These are phyloP conservation scores for Heliornis fulica DNA, from an alignment of 2,113 vertebrate species.

Conservation along the genomic window DNA sequence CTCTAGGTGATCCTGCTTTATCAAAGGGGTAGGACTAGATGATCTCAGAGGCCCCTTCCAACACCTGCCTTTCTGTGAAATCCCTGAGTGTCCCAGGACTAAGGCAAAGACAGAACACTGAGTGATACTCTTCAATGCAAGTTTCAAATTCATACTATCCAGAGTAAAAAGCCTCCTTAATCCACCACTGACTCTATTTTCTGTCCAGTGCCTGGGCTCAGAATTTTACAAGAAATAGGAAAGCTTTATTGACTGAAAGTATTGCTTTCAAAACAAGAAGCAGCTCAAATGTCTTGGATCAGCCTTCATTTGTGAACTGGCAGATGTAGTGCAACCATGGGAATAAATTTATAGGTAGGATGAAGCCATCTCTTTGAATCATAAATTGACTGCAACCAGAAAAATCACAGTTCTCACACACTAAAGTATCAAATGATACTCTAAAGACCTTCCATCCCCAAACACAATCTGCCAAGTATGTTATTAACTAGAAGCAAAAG, in stretches of 20 bases:
- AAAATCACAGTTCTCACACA: not conserved
- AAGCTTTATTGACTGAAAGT: not conserved
- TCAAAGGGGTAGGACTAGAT: no score
- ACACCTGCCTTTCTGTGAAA: no score
- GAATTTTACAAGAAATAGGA: not conserved
- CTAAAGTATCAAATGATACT: not conserved
- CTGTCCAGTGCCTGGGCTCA: not conserved
- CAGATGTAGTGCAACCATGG: not conserved
- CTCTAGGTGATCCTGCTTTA: no score
- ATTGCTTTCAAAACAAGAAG: not conserved
- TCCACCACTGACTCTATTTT: not conserved
- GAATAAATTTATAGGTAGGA: conserved; percentile 29
- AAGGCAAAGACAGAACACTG: not conserved
- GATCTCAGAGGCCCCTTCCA: no score
- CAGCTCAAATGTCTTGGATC: not conserved
- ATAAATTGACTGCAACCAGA: not conserved
- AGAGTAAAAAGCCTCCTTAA: not conserved
- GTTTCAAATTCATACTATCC: not conserved
- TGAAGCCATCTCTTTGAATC: not conserved
- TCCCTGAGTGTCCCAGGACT: not conserved
- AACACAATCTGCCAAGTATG: not conserved
- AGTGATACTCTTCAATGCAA: not conserved
- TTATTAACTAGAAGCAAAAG: not conserved
- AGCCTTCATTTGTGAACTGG: not conserved
- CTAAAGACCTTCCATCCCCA: not conserved